Percentiles rank a stretch among this genome's conserved stretches.
These are phyloP conservation scores for Onychostruthus taczanowskii DNA, from an alignment of 2,113 vertebrate genomes.

Conservation along the genomic window DNA sequence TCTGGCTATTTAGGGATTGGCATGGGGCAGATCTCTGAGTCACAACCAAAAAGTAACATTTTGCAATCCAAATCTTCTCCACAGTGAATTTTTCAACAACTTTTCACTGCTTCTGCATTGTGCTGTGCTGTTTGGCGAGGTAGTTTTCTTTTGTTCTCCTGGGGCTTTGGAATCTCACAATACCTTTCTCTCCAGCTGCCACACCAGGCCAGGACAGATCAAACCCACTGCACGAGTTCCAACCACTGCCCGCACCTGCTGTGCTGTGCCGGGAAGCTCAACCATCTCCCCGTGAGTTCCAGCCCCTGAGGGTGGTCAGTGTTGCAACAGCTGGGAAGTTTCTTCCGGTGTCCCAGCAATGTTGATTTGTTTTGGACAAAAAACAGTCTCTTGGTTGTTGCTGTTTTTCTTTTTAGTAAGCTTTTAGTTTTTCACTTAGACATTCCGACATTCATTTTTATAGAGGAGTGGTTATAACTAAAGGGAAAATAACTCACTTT, in stretches of 20 bases:
- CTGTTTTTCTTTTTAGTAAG: background rate
- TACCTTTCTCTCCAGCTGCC: background rate
- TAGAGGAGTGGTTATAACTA: background rate
- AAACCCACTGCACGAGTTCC: fast-evolving
- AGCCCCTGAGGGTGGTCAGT: background rate
- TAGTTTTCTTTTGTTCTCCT: background rate
- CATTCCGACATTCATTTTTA: background rate
- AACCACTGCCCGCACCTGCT: fast-evolving
- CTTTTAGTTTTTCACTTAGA: background rate
- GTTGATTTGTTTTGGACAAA: background rate
- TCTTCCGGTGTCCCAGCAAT: background rate
- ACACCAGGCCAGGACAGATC: background rate
- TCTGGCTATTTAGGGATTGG: background rate
- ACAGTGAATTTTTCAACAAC: background rate
- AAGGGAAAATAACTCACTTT: background rate
- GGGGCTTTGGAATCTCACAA: background rate
- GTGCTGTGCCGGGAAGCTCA: fast-evolving
- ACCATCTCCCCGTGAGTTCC: background rate
- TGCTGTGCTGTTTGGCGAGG: fast-evolving
- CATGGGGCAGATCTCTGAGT: background rate
- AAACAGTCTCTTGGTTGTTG: background rate
- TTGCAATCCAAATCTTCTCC: background rate
- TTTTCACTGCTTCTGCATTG: fast-evolving
- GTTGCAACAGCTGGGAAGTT: background rate
- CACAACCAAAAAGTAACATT: background rate